A percentile compares a stretch with the other conserved stretches of the same genome.
Conservation (phyloP, 2,888 invertebrate species). For the Mylabris sibirica region DNA sequence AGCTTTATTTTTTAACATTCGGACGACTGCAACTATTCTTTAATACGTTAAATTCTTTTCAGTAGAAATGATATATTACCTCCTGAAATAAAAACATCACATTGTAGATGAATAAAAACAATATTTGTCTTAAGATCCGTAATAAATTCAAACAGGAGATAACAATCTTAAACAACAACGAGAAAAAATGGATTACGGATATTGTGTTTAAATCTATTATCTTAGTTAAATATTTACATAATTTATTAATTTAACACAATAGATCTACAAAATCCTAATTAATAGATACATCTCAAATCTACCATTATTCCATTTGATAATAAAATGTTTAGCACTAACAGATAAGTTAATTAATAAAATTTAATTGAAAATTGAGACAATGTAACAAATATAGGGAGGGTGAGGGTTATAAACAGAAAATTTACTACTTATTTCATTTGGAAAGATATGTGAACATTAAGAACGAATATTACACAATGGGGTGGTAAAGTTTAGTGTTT, state of each 20-base stretch:
- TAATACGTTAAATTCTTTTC: background rate
- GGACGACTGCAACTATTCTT: no score
- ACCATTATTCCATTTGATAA: background rate
- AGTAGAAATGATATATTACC: background rate
- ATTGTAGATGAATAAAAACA: background rate
- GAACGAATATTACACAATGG: background rate
- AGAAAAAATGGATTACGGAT: background rate
- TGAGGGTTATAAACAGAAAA: constrained; percentile 2
- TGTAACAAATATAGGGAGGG: background rate
- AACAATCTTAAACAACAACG: constrained; percentile 7
- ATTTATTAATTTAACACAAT: background rate
- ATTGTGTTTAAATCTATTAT: constrained; percentile 7
- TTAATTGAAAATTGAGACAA: background rate
- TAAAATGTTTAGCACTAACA: background rate
- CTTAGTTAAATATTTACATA: constrained; percentile 1
- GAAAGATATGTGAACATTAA: background rate
- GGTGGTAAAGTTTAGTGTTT: background rate
- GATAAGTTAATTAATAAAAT: background rate
- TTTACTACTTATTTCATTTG: background rate
- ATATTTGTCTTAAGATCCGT: background rate
- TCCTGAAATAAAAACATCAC: background rate
- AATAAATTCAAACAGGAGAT: background rate
- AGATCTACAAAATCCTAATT: background rate
- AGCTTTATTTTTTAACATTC: background rate
- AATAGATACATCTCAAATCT: background rate